Conservation (phyloP, 2,797 vertebrate species). For the Enteromius radiatus region DNA sequence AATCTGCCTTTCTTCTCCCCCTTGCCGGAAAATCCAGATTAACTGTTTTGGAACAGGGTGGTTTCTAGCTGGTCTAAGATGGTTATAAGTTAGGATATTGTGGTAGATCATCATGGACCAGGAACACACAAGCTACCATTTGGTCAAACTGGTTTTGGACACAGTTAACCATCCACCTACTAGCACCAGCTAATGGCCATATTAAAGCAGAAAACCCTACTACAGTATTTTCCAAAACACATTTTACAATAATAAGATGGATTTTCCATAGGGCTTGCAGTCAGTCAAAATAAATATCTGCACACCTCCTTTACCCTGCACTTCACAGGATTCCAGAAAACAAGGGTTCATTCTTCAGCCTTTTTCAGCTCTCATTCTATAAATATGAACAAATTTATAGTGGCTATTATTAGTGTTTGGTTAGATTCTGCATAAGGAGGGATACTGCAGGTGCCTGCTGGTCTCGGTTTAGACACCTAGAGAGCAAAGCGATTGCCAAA, state of each 20-base stretch:
- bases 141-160: neutral
- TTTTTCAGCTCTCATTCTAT: neutral
- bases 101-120: neutral
- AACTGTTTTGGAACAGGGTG: neutral
- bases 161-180: neutral
- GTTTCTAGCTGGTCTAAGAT: neutral
- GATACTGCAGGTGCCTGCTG: neutral
- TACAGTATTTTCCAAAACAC: neutral
- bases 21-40: constrained; percentile 2
- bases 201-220: neutral
- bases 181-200: neutral
- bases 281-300: constrained; percentile 3
- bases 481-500: neutral
- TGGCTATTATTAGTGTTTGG: neutral
- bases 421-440: neutral
- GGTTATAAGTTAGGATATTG: neutral
- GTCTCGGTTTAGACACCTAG: neutral
- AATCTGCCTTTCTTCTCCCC: constrained; percentile 35
- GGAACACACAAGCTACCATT: neutral
- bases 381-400: neutral
- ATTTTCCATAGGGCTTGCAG: constrained; percentile 12
- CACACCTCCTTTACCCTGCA: neutral
- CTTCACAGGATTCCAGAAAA: neutral
- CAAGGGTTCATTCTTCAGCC: neutral
- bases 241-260: neutral